Conservation (phyloP, 2,797 vertebrate species). For the Gallinago stenura region DNA sequence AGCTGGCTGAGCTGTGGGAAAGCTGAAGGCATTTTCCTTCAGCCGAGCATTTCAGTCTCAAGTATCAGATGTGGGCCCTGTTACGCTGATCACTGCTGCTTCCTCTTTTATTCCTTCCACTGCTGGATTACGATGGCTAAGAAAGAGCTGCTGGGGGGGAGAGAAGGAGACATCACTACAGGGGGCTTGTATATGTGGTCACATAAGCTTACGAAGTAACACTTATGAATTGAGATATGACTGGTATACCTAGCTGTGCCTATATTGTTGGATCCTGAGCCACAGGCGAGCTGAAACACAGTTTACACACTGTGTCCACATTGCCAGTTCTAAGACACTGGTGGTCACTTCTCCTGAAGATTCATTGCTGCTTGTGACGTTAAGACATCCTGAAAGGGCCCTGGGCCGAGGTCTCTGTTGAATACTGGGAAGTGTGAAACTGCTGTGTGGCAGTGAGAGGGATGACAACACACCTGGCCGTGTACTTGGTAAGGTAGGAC, state of each 20-base stretch:
- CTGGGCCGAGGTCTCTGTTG: not conserved
- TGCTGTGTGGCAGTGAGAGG: not conserved
- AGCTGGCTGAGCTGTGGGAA: constrained; percentile 20
- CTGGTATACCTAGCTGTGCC: not conserved
- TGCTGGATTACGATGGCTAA: not conserved
- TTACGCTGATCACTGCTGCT: fast-evolving
- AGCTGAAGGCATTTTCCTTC: constrained; percentile 2
- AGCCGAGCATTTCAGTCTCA: not conserved
- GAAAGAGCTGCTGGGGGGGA: not conserved
- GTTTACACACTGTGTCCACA: not conserved
- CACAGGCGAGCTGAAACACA: not conserved
- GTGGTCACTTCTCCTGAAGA: fast-evolving
- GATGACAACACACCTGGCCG: not conserved
- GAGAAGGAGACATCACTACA: not conserved
- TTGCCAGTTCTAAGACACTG: fast-evolving
- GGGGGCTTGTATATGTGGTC: not conserved
- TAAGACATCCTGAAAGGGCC: not conserved
- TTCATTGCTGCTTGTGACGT: not conserved
- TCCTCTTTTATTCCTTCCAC: not conserved
- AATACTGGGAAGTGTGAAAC: not conserved
- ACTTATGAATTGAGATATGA: not conserved
- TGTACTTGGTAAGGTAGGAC: too few relatives aligned
- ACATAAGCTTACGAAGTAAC: not conserved
- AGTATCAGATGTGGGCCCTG: not conserved
- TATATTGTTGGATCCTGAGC: not conserved